Evolutionary conservation across 2,888 invertebrate genomes (phyloP), one percentile per base, ranked within the genome.

Genomic region (Tachina grossa): DNA sequence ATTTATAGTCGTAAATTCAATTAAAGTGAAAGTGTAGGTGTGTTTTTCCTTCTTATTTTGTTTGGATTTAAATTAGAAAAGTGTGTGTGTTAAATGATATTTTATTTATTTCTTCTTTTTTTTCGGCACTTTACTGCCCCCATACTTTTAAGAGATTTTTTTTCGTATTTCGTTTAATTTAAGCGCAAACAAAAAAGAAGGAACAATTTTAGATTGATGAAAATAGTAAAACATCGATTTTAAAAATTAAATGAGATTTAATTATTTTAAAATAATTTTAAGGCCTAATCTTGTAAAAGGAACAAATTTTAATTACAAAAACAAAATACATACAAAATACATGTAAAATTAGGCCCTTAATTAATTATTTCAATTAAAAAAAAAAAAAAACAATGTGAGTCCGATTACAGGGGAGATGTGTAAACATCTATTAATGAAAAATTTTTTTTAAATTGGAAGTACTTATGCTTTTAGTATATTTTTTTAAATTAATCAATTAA

Each of bases 51-150:
- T 51, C 31, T 71, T 79, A 22, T 43, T 19, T 11, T 39, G 11
- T n/a, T 63, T 31, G 6, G n/a, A 63, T 75, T 69, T 84, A 84
- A 84, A 84, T 84, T 84, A 79, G 79, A 79, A 69, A 75, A 84
- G 74, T 63, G 83, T 78, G 77, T 71, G 63, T 43, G 10, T 75
- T 14, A 14, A 47, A 69, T 55, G 45, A 43, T 43, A 61, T 41
- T 16, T 45, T n/a, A 63, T 72, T 59, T 59, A 57, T 79, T 13
- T 53, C 8, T 31, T 72, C 61, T 59, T 31, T 72, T 69, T 59
- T 78, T 59, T 22, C n/a, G 55, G 39, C 55, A 41, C n/a, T 72
- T 80, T 22, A 65, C 55, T 55, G 45, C 72, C 61, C 63, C 47
- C 13, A 71, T 71, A 57, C 4, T 41, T 19, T 19, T 4, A 16